Conservation (phyloP, 2,888 invertebrate genomes). For the Calephelis perditalis region DNA sequence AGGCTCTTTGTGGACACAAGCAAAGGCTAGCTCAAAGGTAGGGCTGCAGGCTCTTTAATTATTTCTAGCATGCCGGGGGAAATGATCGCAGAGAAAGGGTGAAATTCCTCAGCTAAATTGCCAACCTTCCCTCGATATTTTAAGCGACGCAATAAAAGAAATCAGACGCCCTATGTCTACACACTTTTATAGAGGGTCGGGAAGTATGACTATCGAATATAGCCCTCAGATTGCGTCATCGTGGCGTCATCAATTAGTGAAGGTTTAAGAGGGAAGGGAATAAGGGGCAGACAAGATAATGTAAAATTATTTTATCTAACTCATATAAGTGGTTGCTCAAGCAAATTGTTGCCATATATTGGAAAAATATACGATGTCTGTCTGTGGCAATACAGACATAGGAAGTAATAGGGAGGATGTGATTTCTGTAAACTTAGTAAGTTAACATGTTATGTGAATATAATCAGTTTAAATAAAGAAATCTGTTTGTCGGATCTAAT, state of each 20-base stretch:
- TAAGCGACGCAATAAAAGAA: conserved; percentile 23
- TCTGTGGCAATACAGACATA: too few species aligned
- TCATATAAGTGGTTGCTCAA: too few species aligned
- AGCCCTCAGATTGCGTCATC: conserved; percentile 1
- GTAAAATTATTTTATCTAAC: too few species aligned
- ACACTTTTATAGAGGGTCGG: conserved; percentile 4
- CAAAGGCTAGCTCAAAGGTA: conserved; percentile 54
- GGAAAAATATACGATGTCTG: too few species aligned
- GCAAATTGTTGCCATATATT: too few species aligned
- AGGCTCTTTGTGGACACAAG: conserved; percentile 53
- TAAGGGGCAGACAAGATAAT: too few species aligned
- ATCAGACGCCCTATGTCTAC: conserved; percentile 18
- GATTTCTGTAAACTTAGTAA: too few species aligned
- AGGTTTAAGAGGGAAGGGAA: too few species aligned
- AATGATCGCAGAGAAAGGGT: conserved; percentile 39
- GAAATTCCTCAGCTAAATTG: conserved; percentile 34
- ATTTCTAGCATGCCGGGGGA: conserved; percentile 52
- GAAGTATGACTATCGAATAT: conserved; percentile 11
- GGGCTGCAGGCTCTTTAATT: conserved; percentile 59
- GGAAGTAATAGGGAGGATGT: too few species aligned
- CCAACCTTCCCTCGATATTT: conserved; percentile 31
- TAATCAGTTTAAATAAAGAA: too few species aligned
- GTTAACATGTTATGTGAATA: too few species aligned
- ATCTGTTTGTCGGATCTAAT: too few species aligned
- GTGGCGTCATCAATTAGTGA: conserved; percentile 6